Evolutionary conservation across 1,140 invertebrate genomes (phyloP).

Genomic region (Lamellibrachia luymesi): DNA sequence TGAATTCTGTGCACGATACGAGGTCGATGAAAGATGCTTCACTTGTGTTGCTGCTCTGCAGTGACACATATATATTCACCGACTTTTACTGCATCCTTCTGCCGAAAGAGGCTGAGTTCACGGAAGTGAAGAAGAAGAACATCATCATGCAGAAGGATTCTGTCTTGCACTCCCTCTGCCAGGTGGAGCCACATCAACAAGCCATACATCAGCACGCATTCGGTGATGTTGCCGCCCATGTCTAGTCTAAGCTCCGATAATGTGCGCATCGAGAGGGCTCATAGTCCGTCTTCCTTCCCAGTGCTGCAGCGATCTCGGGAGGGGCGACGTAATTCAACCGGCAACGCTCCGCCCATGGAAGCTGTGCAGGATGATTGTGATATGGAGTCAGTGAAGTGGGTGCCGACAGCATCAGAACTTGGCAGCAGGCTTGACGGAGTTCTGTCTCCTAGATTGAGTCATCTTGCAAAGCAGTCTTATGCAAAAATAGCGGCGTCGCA

Average conservation of each 20-base stretch:
- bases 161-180: neutral
- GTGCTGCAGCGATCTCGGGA: neutral
- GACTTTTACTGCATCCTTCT: neutral
- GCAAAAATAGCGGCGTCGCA: neutral
- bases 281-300: constrained; percentile 9
- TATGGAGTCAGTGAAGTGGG: constrained; percentile 5
- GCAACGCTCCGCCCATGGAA: neutral
- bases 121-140: neutral
- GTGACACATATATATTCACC: neutral
- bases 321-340: constrained; percentile 10
- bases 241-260: neutral
- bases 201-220: neutral
- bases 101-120: neutral
- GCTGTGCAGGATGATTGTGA: neutral
- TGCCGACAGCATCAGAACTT: neutral
- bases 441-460: neutral
- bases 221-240: neutral
- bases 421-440: neutral
- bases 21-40: neutral
- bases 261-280: neutral
- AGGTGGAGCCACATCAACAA: neutral
- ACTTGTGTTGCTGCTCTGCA: neutral
- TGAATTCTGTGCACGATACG: neutral
- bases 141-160: neutral
- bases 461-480: neutral